Percentiles rank a stretch among this genome's conserved stretches.
phyloP scores from a whole-genome alignment of 2,113 vertebrate genomes.

The Alethe castanea region DNA sequence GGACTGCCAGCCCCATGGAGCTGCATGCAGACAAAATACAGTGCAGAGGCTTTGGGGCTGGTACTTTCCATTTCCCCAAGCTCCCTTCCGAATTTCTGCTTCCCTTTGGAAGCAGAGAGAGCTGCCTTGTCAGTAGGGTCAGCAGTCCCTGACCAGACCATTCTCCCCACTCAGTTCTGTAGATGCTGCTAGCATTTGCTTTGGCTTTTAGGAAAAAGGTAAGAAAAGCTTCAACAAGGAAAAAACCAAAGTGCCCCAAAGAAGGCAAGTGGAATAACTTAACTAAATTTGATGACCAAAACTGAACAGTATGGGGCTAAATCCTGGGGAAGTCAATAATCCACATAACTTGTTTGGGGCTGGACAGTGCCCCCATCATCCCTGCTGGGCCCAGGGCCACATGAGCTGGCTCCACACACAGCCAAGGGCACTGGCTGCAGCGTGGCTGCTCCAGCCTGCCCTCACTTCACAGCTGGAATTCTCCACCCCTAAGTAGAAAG shows the following conservation, averaged over 20 bases:
- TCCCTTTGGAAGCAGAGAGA: neutral
- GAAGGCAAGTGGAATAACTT: neutral
- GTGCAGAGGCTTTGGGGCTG: neutral
- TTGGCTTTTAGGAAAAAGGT: neutral
- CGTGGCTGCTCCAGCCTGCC: rapidly evolving
- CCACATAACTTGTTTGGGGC: rapidly evolving
- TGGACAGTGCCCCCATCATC: neutral
- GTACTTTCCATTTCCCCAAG: neutral
- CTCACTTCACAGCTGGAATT: neutral
- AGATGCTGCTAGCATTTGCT: neutral
- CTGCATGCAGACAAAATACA: rapidly evolving
- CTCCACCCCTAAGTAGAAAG: neutral
- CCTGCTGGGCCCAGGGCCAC: neutral
- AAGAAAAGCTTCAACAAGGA: neutral
- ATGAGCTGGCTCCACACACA: neutral
- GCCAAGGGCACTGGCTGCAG: neutral
- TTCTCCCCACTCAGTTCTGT: neutral
- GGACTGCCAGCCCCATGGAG: neutral
- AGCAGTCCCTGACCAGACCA: neutral
- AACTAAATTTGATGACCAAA: neutral
- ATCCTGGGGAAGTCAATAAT: neutral
- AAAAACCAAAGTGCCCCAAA: neutral
- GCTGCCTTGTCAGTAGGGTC: neutral
- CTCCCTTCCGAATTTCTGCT: neutral
- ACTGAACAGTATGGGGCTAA: neutral